Conservation (phyloP, 2,113 vertebrate species). For the Oryzias javanicus region DNA sequence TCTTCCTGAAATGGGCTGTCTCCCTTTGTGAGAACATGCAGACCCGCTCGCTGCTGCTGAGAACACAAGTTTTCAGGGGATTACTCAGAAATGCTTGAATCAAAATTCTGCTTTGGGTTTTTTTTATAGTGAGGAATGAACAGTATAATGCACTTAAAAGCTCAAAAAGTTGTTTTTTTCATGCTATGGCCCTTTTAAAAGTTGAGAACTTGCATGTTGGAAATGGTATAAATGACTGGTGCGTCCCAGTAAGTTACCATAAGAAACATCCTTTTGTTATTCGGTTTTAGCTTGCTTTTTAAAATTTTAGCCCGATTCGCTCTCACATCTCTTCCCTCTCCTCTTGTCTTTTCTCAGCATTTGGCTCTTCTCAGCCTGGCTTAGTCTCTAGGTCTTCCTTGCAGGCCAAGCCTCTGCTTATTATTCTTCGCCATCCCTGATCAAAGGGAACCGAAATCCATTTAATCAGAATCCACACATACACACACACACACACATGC, state of each 20-base stretch:
- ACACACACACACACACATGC: background rate
- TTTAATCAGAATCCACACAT: slow-evolving; percentile 63
- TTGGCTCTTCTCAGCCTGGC: slow-evolving; percentile 61
- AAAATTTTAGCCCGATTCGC: slow-evolving; percentile 28
- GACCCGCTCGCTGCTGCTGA: no score
- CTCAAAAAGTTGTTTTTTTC: no score
- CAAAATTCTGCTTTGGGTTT: no score
- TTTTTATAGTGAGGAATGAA: no score
- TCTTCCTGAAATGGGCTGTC: no score
- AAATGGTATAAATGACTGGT: background rate
- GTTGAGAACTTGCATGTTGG: no score
- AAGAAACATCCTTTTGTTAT: slow-evolving; percentile 32
- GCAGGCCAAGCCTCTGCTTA: slow-evolving; percentile 68
- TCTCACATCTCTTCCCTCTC: slow-evolving; percentile 5
- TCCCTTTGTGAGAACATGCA: no score
- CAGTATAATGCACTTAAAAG: no score
- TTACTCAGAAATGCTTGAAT: no score
- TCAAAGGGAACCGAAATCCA: slow-evolving; percentile 79
- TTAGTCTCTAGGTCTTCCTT: slow-evolving; percentile 60
- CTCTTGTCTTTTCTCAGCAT: slow-evolving; percentile 37
- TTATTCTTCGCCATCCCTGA: slow-evolving; percentile 74
- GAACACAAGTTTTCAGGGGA: no score
- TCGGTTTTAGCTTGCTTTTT: slow-evolving; percentile 28
- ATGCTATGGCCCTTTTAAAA: no score
- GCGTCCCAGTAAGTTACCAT: slow-evolving; percentile 5